Conservation (phyloP, 2,888 invertebrate genomes). For the Sepioteuthis lessoniana region DNA sequence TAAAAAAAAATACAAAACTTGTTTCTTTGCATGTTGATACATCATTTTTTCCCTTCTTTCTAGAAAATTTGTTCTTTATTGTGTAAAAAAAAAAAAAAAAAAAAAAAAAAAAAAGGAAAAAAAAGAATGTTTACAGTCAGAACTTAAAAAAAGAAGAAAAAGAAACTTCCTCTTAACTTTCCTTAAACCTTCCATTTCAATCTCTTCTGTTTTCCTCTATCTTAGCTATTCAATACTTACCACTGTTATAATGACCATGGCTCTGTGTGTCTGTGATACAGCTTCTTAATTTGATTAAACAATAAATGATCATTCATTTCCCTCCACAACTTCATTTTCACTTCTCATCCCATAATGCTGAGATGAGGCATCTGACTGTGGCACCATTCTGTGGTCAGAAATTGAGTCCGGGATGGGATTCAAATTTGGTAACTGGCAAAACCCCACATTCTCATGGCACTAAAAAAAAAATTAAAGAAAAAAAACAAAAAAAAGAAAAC, state of each 20-base stretch:
- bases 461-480: slow-evolving; percentile 73
- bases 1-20: background rate
- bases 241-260: background rate
- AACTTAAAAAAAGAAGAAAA: background rate
- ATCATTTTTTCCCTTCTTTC: background rate
- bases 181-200: background rate
- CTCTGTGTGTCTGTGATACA: slow-evolving; percentile 33
- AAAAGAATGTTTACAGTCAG: background rate
- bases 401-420: slow-evolving; percentile 82
- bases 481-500: background rate
- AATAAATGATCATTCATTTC: background rate
- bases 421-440: slow-evolving; percentile 80
- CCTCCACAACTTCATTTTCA: slow-evolving; percentile 6
- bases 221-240: background rate
- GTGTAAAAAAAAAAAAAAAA: background rate
- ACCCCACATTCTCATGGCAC: slow-evolving; percentile 77
- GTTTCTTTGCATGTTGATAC: background rate
- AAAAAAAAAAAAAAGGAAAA: background rate
- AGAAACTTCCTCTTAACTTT: background rate
- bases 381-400: slow-evolving; percentile 24
- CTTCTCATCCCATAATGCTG: background rate
- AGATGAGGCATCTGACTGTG: background rate
- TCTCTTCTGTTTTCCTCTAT: background rate
- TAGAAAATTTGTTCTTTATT: background rate
- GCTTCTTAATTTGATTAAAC: background rate